Percentiles rank a stretch among this genome's conserved stretches.
These are phyloP conservation scores for Sminthurides aquaticus DNA, from an alignment of 2,888 invertebrate species.

Conservation along the genomic window DNA sequence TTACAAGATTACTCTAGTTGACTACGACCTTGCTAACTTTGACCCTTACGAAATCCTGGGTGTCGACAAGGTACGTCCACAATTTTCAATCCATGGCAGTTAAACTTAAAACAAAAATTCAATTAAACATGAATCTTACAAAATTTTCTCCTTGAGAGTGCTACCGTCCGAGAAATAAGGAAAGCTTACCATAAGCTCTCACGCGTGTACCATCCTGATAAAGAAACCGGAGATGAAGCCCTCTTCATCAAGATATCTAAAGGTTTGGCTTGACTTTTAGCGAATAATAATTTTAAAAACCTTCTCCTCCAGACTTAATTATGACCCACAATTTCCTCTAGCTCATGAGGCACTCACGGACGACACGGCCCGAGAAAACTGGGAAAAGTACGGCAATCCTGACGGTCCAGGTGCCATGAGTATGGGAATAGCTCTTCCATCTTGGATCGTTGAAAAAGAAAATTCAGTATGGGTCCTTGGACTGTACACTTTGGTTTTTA, in stretches of 20 bases:
- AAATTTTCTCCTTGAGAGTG: constrained; percentile 64
- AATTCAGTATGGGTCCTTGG: constrained; percentile 95
- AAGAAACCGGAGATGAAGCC: constrained; percentile 92
- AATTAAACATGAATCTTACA: too few relatives aligned
- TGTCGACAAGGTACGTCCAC: constrained; percentile 68
- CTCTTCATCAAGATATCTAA: constrained; percentile 96
- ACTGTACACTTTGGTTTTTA: constrained; percentile 90
- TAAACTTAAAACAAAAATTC: too few relatives aligned
- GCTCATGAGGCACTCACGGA: constrained; percentile 82
- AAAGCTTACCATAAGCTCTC: constrained; percentile 92
- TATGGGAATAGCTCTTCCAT: constrained; percentile 97
- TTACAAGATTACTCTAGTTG: constrained; percentile 90
- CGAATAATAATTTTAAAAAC: not conserved
- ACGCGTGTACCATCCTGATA: constrained; percentile 91
- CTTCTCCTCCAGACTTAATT: too few relatives aligned
- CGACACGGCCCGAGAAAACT: constrained; percentile 92
- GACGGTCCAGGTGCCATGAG: constrained; percentile 99
- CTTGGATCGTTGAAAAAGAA: constrained; percentile 99
- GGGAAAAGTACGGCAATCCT: constrained; percentile 99
- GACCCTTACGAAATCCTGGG: constrained; percentile 96
- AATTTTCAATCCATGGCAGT: too few relatives aligned
- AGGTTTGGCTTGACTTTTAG: constrained; percentile 53
- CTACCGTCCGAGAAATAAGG: constrained; percentile 82
- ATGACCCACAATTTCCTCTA: constrained; percentile 34
- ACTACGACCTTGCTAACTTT: constrained; percentile 97